phyloP scores from a whole-genome alignment of 2,113 vertebrate species.

The Muscicapa adusta region DNA sequence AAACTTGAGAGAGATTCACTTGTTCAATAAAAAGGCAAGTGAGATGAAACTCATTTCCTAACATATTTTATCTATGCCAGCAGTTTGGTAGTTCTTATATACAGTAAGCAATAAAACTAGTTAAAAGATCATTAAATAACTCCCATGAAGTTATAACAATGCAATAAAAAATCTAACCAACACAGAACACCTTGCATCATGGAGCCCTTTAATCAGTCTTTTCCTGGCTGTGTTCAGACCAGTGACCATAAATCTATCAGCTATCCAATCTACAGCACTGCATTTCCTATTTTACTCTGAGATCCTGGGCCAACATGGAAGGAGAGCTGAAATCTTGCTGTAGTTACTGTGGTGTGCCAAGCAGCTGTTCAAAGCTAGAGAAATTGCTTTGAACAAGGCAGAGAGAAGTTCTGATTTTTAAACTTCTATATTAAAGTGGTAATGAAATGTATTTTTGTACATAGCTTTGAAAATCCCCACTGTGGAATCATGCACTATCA shows the following conservation, averaged over 20 bases:
- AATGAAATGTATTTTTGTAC: conserved; percentile 45
- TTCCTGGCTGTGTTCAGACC: neutral
- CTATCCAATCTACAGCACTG: neutral
- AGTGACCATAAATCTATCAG: neutral
- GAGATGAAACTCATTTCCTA: neutral
- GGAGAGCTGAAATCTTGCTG: neutral
- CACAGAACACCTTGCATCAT: neutral
- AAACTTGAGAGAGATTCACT: neutral
- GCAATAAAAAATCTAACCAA: conserved; percentile 11
- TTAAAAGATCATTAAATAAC: conserved; percentile 49
- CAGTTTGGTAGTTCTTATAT: neutral
- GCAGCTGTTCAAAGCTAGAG: conserved; percentile 30
- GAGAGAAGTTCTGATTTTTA: conserved; percentile 50
- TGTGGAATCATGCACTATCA: neutral
- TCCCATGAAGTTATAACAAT: conserved; percentile 16
- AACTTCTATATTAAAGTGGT: conserved; percentile 40
- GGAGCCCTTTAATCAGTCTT: conserved; percentile 9
- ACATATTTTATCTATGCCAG: neutral
- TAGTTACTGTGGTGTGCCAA: neutral
- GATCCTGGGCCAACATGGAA: neutral
- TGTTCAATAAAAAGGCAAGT: neutral
- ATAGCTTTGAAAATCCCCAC: conserved; percentile 47
- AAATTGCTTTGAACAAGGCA: conserved; percentile 49
- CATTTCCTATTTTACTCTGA: neutral
- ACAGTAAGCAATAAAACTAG: conserved; percentile 38